Percentiles rank a stretch among this genome's conserved stretches.
Evolutionary conservation across 2,113 vertebrate species (phyloP).

Genomic region (Electrona antarctica): DNA sequence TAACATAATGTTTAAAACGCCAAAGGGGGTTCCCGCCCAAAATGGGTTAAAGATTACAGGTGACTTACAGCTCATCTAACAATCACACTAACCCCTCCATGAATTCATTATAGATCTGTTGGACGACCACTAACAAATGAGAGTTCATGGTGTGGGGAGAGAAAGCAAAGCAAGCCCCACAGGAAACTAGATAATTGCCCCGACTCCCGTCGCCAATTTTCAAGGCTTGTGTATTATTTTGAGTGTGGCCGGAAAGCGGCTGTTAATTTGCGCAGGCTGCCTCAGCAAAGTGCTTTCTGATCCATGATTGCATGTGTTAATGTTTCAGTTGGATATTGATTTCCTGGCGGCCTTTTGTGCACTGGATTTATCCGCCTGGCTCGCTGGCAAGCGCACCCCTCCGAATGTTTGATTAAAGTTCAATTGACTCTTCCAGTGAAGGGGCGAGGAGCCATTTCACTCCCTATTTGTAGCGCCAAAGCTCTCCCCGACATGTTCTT

Average conservation of each 20-base stretch:
- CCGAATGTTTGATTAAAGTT: conserved; percentile 97
- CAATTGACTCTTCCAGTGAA: conserved; percentile 85
- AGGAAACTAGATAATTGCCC: conserved; percentile 59
- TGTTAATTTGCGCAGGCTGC: conserved; percentile 86
- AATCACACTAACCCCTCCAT: conserved; percentile 46
- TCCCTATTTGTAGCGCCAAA: conserved; percentile 83
- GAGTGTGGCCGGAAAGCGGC: conserved; percentile 74
- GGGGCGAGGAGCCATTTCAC: conserved; percentile 80
- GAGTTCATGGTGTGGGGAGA: conserved; percentile 37
- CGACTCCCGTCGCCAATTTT: conserved; percentile 66
- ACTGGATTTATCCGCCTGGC: conserved; percentile 82
- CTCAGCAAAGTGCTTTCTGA: conserved; percentile 86
- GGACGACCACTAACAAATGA: conserved; percentile 36
- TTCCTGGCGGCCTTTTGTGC: conserved; percentile 87
- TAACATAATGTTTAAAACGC: too few species aligned
- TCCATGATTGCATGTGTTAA: conserved; percentile 90
- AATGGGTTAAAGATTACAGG: conserved; percentile 76
- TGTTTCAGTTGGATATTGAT: conserved; percentile 96
- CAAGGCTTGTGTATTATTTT: conserved; percentile 72
- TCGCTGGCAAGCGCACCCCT: conserved; percentile 74
- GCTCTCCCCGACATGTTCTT: conserved; percentile 82
- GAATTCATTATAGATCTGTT: conserved; percentile 36
- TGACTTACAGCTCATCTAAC: conserved; percentile 64
- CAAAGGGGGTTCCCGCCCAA: too few species aligned
- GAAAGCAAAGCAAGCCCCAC: conserved; percentile 32